Percentiles rank a stretch among this genome's conserved stretches.
phyloP scores from a whole-genome alignment of 1,140 invertebrate genomes.

The Acyrthosiphon pisum region DNA sequence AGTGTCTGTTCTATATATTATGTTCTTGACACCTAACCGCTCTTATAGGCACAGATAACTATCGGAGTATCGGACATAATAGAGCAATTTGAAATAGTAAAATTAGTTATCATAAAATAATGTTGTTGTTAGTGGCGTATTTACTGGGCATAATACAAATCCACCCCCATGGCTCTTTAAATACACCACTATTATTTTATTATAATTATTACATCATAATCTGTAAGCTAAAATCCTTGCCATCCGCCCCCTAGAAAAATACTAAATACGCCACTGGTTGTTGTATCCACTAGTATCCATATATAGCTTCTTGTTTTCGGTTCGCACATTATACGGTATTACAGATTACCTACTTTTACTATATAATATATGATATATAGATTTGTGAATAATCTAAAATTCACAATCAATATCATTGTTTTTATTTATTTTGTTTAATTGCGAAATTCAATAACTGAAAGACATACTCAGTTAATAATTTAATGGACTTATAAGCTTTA shows the following conservation, averaged over 20 bases:
- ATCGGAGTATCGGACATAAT: neutral
- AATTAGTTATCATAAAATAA: neutral
- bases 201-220: too few relatives aligned
- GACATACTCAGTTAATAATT: neutral
- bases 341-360: neutral
- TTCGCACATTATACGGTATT: neutral
- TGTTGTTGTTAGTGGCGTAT: too few relatives aligned
- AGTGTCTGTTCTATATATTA: neutral
- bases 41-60: neutral
- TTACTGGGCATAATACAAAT: too few relatives aligned
- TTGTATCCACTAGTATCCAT: neutral
- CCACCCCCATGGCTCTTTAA: too few relatives aligned
- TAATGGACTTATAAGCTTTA: neutral
- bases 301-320: neutral
- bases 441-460: neutral
- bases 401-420: neutral
- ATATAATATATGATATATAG: too few relatives aligned
- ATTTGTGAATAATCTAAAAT: neutral
- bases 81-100: neutral
- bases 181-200: too few relatives aligned
- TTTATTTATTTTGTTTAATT: neutral
- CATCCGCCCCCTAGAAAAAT: too few relatives aligned
- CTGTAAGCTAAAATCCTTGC: too few relatives aligned
- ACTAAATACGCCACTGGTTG: too few relatives aligned
- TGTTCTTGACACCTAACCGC: neutral